Conservation (phyloP, 2,113 vertebrate species). For the Hemicordylus capensis region DNA sequence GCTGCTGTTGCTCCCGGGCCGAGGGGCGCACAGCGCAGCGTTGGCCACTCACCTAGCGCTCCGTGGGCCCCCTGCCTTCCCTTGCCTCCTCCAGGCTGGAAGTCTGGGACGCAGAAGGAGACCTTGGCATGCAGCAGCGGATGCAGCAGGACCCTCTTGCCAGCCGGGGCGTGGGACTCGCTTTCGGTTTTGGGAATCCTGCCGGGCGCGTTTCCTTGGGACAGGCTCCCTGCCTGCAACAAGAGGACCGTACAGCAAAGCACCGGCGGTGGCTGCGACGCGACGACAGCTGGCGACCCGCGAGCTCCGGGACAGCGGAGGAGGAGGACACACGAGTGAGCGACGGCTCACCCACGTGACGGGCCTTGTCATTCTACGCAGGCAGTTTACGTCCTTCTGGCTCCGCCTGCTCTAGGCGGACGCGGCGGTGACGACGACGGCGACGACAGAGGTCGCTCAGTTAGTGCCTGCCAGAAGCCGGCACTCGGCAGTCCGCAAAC, state of each 20-base stretch:
- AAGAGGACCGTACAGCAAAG: background rate
- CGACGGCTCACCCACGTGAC: constrained; percentile 13
- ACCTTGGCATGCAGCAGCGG: background rate
- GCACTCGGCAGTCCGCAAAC: too few species aligned
- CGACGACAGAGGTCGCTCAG: too few species aligned
- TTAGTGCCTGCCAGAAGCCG: too few species aligned
- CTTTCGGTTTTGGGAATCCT: background rate
- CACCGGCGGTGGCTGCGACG: background rate
- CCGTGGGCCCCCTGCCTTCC: background rate
- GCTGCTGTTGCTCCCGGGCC: too few species aligned
- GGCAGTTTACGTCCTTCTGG: background rate
- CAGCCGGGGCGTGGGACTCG: background rate
- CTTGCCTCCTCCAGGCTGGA: background rate
- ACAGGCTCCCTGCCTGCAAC: background rate
- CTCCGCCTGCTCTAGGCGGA: background rate
- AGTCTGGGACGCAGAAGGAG: background rate
- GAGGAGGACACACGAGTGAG: background rate
- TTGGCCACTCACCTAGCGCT: background rate
- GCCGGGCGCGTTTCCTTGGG: background rate
- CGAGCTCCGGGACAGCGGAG: background rate
- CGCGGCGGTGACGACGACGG: background rate
- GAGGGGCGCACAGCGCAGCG: background rate
- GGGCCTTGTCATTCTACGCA: constrained; percentile 5
- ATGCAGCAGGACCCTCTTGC: background rate
- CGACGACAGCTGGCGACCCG: background rate